These are phyloP conservation scores for Malacoctenus gilli DNA, from an alignment of 2,797 vertebrate genomes.

Conservation along the genomic window DNA sequence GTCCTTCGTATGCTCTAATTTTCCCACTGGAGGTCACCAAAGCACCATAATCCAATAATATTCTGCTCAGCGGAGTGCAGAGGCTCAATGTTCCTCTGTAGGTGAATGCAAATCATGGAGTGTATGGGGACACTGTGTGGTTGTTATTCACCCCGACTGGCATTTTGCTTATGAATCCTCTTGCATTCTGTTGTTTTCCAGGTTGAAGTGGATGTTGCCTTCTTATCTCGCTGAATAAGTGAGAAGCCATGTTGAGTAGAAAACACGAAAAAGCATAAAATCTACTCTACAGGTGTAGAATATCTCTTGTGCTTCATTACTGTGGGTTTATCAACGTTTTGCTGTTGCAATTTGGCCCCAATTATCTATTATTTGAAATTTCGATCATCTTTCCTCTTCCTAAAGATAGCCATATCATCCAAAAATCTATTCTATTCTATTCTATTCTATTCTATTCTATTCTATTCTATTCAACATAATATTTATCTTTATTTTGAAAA, in stretches of 20 bases:
- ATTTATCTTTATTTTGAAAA: too few relatives aligned
- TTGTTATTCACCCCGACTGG: slow-evolving; percentile 1
- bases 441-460: too few relatives aligned
- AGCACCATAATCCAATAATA: slow-evolving; percentile 43
- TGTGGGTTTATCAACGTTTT: slow-evolving; percentile 21
- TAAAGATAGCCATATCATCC: too few relatives aligned
- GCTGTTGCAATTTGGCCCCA: slow-evolving; percentile 3
- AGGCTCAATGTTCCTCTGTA: slow-evolving; percentile 1
- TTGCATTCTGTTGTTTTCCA: slow-evolving; percentile 15
- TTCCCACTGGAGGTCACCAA: slow-evolving; percentile 77
- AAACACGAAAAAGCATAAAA: slow-evolving; percentile 3
- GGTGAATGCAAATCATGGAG: slow-evolving; percentile 17
- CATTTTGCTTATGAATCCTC: background rate
- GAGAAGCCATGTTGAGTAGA: too few relatives aligned
- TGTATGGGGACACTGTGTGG: background rate
- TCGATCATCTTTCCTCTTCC: too few relatives aligned
- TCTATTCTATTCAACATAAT: too few relatives aligned
- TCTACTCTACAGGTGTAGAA: too few relatives aligned
- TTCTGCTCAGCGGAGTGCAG: slow-evolving; percentile 15
- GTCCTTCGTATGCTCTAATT: slow-evolving; percentile 27
- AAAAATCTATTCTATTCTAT: too few relatives aligned
- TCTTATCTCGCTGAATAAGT: slow-evolving; percentile 14
- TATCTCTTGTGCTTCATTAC: slow-evolving; percentile 25
- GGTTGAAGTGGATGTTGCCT: slow-evolving; percentile 1
- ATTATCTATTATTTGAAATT: background rate